Percentiles rank a stretch among this genome's conserved stretches.
Evolutionary conservation across 2,113 vertebrate species (phyloP).

Genomic region (Greenwoodochromis staneri): DNA sequence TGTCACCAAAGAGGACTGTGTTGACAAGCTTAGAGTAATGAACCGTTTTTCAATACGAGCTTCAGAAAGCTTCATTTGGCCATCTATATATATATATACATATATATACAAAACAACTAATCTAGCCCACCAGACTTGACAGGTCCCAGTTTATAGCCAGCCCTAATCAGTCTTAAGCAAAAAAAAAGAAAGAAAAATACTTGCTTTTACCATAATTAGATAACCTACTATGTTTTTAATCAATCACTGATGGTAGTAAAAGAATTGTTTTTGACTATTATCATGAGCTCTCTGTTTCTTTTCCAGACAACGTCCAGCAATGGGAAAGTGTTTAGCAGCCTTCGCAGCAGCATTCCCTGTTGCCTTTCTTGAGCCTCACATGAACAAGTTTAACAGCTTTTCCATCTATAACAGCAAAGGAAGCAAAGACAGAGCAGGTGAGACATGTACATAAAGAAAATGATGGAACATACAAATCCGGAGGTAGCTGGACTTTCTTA

Average conservation of each 20-base stretch:
- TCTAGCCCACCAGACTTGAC: not conserved
- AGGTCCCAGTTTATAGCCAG: not conserved
- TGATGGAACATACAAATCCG: not conserved
- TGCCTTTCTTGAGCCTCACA: conserved; percentile 88
- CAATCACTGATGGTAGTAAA: not conserved
- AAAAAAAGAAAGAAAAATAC: not conserved
- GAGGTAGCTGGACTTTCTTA: not conserved
- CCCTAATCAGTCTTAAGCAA: not conserved
- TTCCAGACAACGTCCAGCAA: conserved; percentile 84
- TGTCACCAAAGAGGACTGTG: not conserved
- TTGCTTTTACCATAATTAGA: not conserved
- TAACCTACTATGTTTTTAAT: not conserved
- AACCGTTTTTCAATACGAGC: not conserved
- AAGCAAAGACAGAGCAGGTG: conserved; percentile 80
- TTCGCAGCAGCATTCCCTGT: conserved; percentile 92
- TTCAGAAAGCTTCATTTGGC: not conserved
- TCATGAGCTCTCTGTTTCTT: not conserved
- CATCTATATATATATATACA: fast-evolving
- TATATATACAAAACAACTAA: not conserved
- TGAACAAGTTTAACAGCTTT: conserved; percentile 85
- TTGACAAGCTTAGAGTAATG: not conserved
- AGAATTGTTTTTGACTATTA: not conserved
- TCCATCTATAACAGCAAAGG: conserved; percentile 91
- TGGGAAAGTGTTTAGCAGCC: conserved; percentile 90
- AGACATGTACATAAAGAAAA: not conserved